Percentiles rank a stretch among this genome's conserved stretches.
These are phyloP conservation scores for Lophochroa leadbeateri DNA, from an alignment of 2,113 vertebrate genomes.

Conservation along the genomic window DNA sequence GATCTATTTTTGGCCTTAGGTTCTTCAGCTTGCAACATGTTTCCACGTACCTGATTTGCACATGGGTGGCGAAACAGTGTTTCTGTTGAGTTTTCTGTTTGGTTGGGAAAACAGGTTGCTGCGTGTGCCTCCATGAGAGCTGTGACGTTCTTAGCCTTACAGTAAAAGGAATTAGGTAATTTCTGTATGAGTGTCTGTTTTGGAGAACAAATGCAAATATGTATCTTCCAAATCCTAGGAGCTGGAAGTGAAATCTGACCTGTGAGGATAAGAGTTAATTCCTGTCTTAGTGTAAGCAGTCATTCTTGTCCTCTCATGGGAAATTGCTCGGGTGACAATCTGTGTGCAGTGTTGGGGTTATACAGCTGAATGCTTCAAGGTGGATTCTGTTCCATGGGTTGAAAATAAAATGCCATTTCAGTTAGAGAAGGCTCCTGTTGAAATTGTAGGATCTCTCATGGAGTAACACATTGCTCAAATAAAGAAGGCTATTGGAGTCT, in stretches of 20 bases:
- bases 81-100: not conserved
- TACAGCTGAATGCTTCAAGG: not conserved
- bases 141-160: not conserved
- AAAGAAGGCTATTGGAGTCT: not conserved
- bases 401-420: not conserved
- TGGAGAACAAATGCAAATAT: not conserved
- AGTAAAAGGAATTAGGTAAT: not conserved
- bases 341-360: not conserved
- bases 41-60: not conserved
- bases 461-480: not conserved
- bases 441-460: fast-evolving
- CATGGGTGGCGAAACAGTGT: not conserved
- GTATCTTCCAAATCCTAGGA: not conserved
- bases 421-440: not conserved
- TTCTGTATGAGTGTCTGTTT: not conserved
- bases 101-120: not conserved
- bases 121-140: fast-evolving
- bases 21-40: not conserved
- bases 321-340: not conserved
- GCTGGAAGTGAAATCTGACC: not conserved
- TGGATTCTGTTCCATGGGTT: not conserved
- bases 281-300: not conserved
- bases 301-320: not conserved
- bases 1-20: not conserved
- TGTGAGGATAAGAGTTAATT: not conserved